Percentiles rank a stretch among this genome's conserved stretches.
Evolutionary conservation across 2,113 vertebrate genomes (phyloP).

Genomic region (Rhagologus leucostigma): DNA sequence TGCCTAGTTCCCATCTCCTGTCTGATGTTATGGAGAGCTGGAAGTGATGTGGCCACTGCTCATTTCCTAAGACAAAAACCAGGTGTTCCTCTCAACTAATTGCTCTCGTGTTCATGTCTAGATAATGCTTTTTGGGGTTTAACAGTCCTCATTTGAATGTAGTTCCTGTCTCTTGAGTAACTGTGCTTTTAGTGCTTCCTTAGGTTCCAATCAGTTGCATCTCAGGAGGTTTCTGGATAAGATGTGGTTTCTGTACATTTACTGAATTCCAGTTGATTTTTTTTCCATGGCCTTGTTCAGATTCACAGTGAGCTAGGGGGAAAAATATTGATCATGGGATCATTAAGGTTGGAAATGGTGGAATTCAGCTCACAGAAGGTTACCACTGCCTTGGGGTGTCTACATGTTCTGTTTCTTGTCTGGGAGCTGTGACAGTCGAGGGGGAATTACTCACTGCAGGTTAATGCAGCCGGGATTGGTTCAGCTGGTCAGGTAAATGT

Average conservation of each 20-base stretch:
- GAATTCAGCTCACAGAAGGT: not conserved
- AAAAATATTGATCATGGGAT: not conserved
- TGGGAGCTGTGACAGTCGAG: not conserved
- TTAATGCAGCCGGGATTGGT: not conserved
- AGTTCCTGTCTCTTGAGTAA: not conserved
- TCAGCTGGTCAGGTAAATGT: not conserved
- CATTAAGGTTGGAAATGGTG: not conserved
- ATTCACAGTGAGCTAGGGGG: not conserved
- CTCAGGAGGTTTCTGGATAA: not conserved
- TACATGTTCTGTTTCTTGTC: not conserved
- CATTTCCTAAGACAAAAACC: not conserved
- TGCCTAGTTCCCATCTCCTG: rapidly evolving
- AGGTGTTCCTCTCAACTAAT: not conserved
- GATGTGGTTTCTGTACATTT: not conserved
- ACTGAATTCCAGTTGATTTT: not conserved
- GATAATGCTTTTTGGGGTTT: not conserved
- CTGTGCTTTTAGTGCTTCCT: not conserved
- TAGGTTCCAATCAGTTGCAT: not conserved
- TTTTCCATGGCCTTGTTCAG: not conserved
- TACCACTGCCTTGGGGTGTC: not conserved
- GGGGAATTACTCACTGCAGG: not conserved
- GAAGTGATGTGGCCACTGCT: not conserved
- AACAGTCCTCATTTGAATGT: not conserved
- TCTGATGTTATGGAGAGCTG: not conserved
- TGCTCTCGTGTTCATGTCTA: not conserved